Conservation (phyloP, 2,113 vertebrate genomes). For the Ammodytes marinus region DNA sequence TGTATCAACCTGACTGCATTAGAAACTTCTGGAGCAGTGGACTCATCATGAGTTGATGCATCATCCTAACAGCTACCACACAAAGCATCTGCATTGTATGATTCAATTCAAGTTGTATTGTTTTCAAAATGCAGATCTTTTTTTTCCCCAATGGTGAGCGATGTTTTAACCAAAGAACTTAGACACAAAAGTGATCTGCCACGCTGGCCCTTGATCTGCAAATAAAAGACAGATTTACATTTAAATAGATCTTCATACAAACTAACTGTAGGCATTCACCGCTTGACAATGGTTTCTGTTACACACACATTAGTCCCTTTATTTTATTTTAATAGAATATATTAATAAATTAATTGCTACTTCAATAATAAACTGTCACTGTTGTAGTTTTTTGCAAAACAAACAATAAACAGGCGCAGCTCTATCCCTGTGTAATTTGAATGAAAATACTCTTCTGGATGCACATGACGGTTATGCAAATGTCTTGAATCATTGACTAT, state of each 20-base stretch:
- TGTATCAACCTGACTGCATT: not conserved
- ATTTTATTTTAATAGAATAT: not conserved
- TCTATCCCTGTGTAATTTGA: slow-evolving; percentile 21
- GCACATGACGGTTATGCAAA: slow-evolving; percentile 64
- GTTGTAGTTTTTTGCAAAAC: not conserved
- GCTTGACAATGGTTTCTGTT: slow-evolving; percentile 31
- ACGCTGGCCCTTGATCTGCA: slow-evolving; percentile 8
- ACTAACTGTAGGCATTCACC: slow-evolving; percentile 55
- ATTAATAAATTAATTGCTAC: not conserved
- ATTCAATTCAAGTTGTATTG: slow-evolving; percentile 21
- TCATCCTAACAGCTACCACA: slow-evolving; percentile 29
- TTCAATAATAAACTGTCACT: not conserved
- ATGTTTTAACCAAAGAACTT: slow-evolving; percentile 50
- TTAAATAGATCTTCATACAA: slow-evolving; percentile 70
- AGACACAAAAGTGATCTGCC: slow-evolving; percentile 29
- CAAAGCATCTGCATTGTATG: slow-evolving; percentile 1
- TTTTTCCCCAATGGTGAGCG: slow-evolving; percentile 39
- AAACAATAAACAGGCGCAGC: slow-evolving; percentile 12
- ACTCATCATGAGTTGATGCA: slow-evolving; percentile 32
- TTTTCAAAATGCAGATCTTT: not conserved
- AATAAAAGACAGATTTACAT: slow-evolving; percentile 70
- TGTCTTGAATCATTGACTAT: slow-evolving; percentile 21
- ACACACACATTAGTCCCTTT: not conserved
- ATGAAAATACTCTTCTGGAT: not conserved
- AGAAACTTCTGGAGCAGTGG: slow-evolving; percentile 8